These are phyloP conservation scores for Bradypodion pumilum DNA, from an alignment of 2,797 vertebrate genomes.

Conservation along the genomic window DNA sequence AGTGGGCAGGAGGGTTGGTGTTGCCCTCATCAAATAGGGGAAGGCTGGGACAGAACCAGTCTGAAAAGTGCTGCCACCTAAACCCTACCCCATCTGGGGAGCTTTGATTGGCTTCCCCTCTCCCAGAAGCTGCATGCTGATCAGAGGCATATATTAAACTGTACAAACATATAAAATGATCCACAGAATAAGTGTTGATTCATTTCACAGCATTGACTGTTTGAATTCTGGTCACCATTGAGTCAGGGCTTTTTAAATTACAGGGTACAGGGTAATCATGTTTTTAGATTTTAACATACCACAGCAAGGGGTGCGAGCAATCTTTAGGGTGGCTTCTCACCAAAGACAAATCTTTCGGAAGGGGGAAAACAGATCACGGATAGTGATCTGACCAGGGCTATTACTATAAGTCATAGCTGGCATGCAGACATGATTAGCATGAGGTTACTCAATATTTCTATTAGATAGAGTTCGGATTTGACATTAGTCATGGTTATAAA, in stretches of 20 bases:
- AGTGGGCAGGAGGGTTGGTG: no score
- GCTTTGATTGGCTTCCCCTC: no score
- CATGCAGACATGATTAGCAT: constrained; percentile 62
- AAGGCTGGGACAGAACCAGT: no score
- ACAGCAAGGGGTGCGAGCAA: constrained; percentile 40
- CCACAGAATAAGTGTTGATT: constrained; percentile 35
- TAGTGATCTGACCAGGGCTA: constrained; percentile 53
- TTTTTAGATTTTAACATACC: constrained; percentile 35
- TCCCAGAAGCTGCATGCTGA: no score
- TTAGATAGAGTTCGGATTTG: constrained; percentile 66
- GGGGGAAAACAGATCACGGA: constrained; percentile 28
- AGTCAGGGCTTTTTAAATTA: constrained; percentile 60
- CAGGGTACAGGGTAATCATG: constrained; percentile 10
- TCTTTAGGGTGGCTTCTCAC: constrained; percentile 22
- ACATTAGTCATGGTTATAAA: constrained; percentile 72
- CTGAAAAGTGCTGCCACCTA: no score
- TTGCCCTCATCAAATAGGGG: no score
- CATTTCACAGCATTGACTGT: constrained; percentile 33
- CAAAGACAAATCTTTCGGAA: constrained; percentile 42
- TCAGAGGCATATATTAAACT: constrained; percentile 11
- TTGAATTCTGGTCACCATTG: constrained; percentile 44
- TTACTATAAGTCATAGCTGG: constrained; percentile 54
- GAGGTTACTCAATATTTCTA: constrained; percentile 66
- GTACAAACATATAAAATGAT: constrained; percentile 37
- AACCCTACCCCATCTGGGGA: no score